A percentile compares a stretch with the other conserved stretches of the same genome.
Conservation (phyloP, 2,888 invertebrate genomes). For the Sinotaia quadrata region DNA sequence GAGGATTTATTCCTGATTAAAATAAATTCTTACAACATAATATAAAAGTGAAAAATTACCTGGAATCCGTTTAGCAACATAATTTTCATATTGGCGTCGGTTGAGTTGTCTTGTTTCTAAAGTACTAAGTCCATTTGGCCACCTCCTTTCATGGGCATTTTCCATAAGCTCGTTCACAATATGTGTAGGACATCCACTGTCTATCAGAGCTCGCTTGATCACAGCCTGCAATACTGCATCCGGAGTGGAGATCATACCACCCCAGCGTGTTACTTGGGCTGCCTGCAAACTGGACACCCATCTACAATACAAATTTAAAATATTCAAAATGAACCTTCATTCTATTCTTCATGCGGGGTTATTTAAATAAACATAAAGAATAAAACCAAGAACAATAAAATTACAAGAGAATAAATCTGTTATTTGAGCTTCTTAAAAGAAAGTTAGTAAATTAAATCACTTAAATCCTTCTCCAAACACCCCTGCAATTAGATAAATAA, state of each 20-base stretch:
- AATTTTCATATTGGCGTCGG: constrained; percentile 92
- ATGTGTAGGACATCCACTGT: constrained; percentile 94
- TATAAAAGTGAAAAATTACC: constrained; percentile 71
- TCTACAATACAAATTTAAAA: no score
- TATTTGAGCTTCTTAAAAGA: no score
- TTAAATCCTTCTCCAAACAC: no score
- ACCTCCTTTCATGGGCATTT: constrained; percentile 94
- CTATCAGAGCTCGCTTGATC: constrained; percentile 92
- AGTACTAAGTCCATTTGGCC: constrained; percentile 92
- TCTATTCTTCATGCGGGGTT: no score
- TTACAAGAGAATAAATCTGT: no score
- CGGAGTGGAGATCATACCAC: constrained; percentile 98
- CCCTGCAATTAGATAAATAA: no score
- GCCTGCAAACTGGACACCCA: constrained; percentile 68
- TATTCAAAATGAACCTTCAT: no score
- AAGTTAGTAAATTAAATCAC: no score
- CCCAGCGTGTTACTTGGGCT: constrained; percentile 92
- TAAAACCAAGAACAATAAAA: no score
- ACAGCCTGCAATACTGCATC: constrained; percentile 93
- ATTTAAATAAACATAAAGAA: no score
- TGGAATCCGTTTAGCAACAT: constrained; percentile 93
- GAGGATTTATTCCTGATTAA: no score
- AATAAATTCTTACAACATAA: neutral
- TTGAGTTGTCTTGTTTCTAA: constrained; percentile 95
- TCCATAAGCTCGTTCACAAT: constrained; percentile 96